A percentile compares a stretch with the other conserved stretches of the same genome.
Evolutionary conservation across 2,113 vertebrate genomes (phyloP).

Genomic region (Lophius piscatorius): DNA sequence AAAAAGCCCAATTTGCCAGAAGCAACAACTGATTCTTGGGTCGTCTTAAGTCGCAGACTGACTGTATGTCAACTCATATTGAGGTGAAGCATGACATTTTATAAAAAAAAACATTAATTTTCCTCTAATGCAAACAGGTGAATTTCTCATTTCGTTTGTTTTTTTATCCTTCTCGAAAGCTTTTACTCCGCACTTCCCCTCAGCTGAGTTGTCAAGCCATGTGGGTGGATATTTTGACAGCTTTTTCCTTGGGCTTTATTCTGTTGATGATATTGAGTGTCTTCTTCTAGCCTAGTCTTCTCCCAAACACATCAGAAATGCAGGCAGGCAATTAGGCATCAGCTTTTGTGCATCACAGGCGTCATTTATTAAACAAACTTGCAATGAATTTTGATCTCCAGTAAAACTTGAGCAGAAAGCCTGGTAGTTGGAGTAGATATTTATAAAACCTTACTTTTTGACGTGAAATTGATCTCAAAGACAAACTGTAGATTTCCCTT

Average conservation of each 20-base stretch:
- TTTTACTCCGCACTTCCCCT: conserved; percentile 22
- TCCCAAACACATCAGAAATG: conserved; percentile 21
- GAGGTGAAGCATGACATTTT: conserved; percentile 13
- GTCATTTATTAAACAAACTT: not conserved
- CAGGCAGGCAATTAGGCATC: conserved; percentile 27
- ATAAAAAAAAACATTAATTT: conserved; percentile 32
- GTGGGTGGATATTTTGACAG: conserved; percentile 44
- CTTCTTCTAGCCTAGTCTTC: conserved; percentile 16
- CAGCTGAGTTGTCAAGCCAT: conserved; percentile 31
- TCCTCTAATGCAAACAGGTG: conserved; percentile 11
- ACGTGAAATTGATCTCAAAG: too few relatives aligned
- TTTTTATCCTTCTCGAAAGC: conserved; percentile 19
- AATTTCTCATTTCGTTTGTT: conserved; percentile 16
- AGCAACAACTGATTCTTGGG: conserved; percentile 43
- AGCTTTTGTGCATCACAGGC: conserved; percentile 7
- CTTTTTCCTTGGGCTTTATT: conserved; percentile 41
- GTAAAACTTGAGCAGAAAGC: too few relatives aligned
- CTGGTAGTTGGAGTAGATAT: not conserved
- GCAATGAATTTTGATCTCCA: too few relatives aligned
- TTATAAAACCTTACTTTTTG: too few relatives aligned
- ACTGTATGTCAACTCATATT: conserved; percentile 41
- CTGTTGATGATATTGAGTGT: conserved; percentile 44
- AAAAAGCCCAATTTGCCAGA: conserved; percentile 3
- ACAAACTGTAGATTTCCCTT: too few relatives aligned
- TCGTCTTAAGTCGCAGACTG: conserved; percentile 21